Evolutionary conservation across 2,888 invertebrate genomes (phyloP).

Genomic region (Nudaria mundana): DNA sequence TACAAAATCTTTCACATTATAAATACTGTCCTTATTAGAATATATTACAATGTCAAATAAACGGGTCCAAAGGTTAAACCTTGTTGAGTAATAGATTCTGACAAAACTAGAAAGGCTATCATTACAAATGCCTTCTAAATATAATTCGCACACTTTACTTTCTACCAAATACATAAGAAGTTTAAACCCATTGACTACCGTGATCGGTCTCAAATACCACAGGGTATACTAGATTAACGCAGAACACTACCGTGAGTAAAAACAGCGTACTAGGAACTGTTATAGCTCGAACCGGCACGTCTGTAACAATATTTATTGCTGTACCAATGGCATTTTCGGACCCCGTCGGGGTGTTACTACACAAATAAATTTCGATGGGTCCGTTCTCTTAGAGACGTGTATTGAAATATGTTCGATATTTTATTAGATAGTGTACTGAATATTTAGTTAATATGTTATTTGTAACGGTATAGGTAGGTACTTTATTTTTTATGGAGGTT

Average conservation of each 20-base stretch:
- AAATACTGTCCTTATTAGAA: too few species aligned
- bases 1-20: too few species aligned
- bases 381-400: slow-evolving; percentile 53
- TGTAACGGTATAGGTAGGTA: slow-evolving; percentile 16
- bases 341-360: slow-evolving; percentile 56
- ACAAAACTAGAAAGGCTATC: too few species aligned
- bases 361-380: slow-evolving; percentile 66
- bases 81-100: too few species aligned
- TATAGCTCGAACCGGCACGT: slow-evolving; percentile 44
- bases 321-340: slow-evolving; percentile 60
- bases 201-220: slow-evolving; percentile 21
- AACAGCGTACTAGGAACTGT: slow-evolving; percentile 45
- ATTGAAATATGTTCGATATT: slow-evolving; percentile 64
- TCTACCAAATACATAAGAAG: not conserved
- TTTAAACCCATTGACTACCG: slow-evolving; percentile 20
- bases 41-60: too few species aligned
- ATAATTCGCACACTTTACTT: not conserved
- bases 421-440: slow-evolving; percentile 55
- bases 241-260: slow-evolving; percentile 60
- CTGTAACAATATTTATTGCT: slow-evolving; percentile 65
- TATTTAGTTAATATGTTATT: slow-evolving; percentile 43
- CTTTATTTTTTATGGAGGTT: slow-evolving; percentile 6
- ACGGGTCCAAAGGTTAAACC: too few species aligned
- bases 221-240: slow-evolving; percentile 39
- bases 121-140: too few species aligned